A percentile compares a stretch with the other conserved stretches of the same genome.
phyloP scores from a whole-genome alignment of 2,888 invertebrate genomes.

The Cheilosia variabilis region DNA sequence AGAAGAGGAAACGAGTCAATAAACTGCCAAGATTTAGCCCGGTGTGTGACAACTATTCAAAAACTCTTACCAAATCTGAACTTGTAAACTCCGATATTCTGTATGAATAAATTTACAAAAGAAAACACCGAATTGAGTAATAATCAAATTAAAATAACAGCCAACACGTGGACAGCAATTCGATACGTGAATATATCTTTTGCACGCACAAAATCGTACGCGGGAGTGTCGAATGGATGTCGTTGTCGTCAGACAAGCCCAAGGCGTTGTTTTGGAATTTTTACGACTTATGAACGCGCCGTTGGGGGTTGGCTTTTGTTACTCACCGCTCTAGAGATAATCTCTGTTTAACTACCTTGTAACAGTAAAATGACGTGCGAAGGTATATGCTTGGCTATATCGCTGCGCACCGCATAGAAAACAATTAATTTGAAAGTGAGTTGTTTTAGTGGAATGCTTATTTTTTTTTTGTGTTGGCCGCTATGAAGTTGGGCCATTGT shows the following conservation, averaged over 20 bases:
- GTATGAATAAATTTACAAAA: slow-evolving; percentile 18
- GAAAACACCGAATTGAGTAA: background rate
- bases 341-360: background rate
- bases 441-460: slow-evolving; percentile 3
- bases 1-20: slow-evolving; percentile 1
- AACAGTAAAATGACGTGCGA: background rate
- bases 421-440: slow-evolving; percentile 37
- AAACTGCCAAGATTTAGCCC: slow-evolving; percentile 9
- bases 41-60: background rate
- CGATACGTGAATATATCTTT: background rate
- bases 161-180: slow-evolving; percentile 33
- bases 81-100: slow-evolving; percentile 3
- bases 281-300: slow-evolving; percentile 21
- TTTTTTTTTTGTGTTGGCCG: background rate
- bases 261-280: background rate
- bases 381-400: background rate
- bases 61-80: background rate
- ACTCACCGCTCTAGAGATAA: background rate
- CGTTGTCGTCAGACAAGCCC: background rate
- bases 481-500: slow-evolving; percentile 41
- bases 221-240: slow-evolving; percentile 3
- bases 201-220: slow-evolving; percentile 12
- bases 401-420: background rate
- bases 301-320: slow-evolving; percentile 8
- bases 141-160: background rate